Base-by-base conservation (phyloP, 2,113 vertebrate genomes). In the Mirounga angustirostris region DNA sequence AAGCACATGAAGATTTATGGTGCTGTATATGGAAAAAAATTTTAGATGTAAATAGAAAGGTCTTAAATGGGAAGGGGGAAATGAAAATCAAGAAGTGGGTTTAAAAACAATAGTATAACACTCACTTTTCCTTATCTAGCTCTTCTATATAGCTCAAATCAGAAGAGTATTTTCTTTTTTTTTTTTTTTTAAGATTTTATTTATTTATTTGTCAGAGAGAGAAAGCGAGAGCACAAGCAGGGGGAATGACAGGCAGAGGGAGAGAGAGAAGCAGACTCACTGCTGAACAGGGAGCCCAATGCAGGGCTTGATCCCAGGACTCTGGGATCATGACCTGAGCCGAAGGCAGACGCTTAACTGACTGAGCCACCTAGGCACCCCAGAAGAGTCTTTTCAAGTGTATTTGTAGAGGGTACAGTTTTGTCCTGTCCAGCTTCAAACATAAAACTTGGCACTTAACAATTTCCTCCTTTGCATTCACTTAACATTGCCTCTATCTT, bases 61-160 rank as follows among this genome's bases (percentile, higher is more conserved):
- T 83, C 76, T 94, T 1, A 30, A 94, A 89, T 91, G 26, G 16
- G 10, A 91, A 71, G 11, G 18, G 26, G 30, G 7, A 30, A 40
- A 83, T 73, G 7, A 52, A 96, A 95, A 95, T 88, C 33, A 97
- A 89, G 26, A 92, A 69, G 30, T 56, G 1, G 22, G 78, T 81
- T 97, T 94, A 74, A 93, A 95, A 92, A 30, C 28, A 79, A 59
- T 54, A 71, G n/a, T 69, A 15, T 46, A 69, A 52, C 52, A 82
- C 74, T 92, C 63, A 50, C 36, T 89, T 97, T 96, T 94, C 18
- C 82, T 95, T 65, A 93, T 93, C 30, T 59, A 73, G 21, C 43
- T 14, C 16, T 73, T 95, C 52, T 12, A 3, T 24, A 26, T 3
- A 54, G 22, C 24, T 88, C 40, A 93, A 26, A 56, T 74, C 33